Percentiles rank a stretch among this genome's conserved stretches.
Evolutionary conservation across 1,140 invertebrate species (phyloP).

Genomic region (Tetranychus urticae): DNA sequence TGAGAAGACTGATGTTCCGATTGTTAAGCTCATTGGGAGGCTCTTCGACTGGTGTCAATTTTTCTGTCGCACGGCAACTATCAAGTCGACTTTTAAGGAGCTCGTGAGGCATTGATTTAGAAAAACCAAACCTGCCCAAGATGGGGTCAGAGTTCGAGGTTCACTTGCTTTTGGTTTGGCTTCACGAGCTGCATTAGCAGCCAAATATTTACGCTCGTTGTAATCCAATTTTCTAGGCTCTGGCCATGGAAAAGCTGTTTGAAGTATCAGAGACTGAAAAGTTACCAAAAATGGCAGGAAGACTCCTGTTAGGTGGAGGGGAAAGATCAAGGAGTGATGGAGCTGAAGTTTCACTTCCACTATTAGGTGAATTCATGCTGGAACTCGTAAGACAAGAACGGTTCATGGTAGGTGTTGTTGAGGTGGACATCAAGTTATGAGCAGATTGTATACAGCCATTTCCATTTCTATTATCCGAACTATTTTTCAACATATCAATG

Average conservation of each 20-base stretch:
- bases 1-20: too few relatives aligned
- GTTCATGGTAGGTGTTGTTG: background rate
- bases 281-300: background rate
- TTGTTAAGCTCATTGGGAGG: background rate
- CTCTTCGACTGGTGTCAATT: background rate
- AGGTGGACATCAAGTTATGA: background rate
- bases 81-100: conserved; percentile 16
- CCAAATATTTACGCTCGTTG: background rate
- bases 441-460: too few relatives aligned
- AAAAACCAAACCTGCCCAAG: conserved; percentile 76
- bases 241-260: background rate
- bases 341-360: background rate
- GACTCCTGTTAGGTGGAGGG: background rate
- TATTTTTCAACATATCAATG: too few relatives aligned
- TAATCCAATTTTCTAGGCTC: background rate
- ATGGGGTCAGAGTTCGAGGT: conserved; percentile 46
- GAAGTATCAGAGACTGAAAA: background rate
- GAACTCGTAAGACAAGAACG: background rate
- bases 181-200: background rate
- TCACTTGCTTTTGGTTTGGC: conserved; percentile 17
- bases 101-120: conserved; percentile 51
- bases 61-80: background rate
- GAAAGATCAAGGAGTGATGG: background rate
- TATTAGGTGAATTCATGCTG: background rate
- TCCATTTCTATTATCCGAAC: too few relatives aligned